These are phyloP conservation scores for Eunapius fragilis DNA, from an alignment of 37 sponge, comb jelly and placozoan species.

Conservation along the genomic window DNA sequence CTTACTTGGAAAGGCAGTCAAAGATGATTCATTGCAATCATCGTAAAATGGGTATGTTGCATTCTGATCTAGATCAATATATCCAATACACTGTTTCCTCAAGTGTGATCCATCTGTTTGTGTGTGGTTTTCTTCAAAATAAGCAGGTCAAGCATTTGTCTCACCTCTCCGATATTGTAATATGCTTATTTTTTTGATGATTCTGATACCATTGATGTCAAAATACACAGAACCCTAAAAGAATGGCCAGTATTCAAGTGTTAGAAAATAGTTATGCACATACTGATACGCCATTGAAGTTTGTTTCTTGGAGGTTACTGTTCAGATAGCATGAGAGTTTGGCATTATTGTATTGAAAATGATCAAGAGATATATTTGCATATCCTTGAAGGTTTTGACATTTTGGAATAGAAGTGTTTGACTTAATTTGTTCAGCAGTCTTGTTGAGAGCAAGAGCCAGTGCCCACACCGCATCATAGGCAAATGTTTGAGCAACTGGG, in stretches of 20 bases:
- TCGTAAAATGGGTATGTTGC: not conserved
- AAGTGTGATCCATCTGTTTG: not conserved
- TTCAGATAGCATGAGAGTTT: not conserved
- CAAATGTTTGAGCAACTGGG: not conserved
- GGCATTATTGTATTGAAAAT: not conserved
- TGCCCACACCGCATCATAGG: constrained; percentile 25
- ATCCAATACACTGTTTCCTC: not conserved
- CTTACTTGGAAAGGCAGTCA: not conserved
- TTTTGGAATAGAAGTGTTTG: not conserved
- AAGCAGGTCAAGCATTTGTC: not conserved
- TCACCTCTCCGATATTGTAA: not conserved
- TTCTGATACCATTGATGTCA: not conserved
- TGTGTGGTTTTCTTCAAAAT: not conserved
- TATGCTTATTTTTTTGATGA: not conserved
- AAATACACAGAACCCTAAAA: not conserved
- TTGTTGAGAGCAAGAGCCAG: constrained; percentile 13
- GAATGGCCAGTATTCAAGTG: not conserved
- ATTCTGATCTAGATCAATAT: not conserved
- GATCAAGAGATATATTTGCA: not conserved
- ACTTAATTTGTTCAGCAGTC: not conserved
- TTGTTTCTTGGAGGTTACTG: not conserved
- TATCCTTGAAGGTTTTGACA: not conserved
- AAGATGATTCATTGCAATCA: not conserved
- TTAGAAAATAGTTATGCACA: not conserved
- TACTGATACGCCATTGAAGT: not conserved